A percentile compares a stretch with the other conserved stretches of the same genome.
phyloP scores from a whole-genome alignment of 2,888 invertebrate species.

The Volucella inanis region DNA sequence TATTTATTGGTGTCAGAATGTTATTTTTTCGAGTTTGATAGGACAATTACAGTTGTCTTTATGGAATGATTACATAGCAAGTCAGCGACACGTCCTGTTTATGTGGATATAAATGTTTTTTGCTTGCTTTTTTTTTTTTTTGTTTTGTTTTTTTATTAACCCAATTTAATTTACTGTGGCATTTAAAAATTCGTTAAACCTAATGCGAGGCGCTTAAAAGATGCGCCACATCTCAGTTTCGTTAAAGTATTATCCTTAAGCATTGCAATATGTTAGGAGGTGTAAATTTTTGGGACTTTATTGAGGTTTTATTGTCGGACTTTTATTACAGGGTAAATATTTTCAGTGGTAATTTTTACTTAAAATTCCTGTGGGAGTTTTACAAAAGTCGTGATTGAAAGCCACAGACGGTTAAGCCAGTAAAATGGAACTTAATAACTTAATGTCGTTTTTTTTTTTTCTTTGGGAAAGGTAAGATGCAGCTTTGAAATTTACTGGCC shows the following conservation, averaged over 20 bases:
- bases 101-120: constrained; percentile 52
- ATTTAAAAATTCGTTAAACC: constrained; percentile 63
- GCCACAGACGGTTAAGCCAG: too few relatives aligned
- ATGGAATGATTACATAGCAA: constrained; percentile 34
- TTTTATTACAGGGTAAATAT: constrained; percentile 34
- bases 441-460: too few relatives aligned
- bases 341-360: constrained; percentile 14
- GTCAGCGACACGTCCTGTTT: constrained; percentile 48
- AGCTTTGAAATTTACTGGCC: too few relatives aligned
- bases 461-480: too few relatives aligned
- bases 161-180: constrained; percentile 54
- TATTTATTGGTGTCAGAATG: constrained; percentile 60
- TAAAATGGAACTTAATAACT: not conserved
- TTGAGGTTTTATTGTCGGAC: constrained; percentile 25
- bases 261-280: constrained; percentile 8
- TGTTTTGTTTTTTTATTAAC: constrained; percentile 35
- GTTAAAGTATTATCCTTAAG: constrained; percentile 16
- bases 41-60: constrained; percentile 56
- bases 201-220: not conserved
- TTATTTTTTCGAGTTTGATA: constrained; percentile 64
- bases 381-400: not conserved
- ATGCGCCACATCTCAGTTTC: not conserved
- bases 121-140: not conserved
- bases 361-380: not conserved
- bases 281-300: constrained; percentile 50